Evolutionary conservation across 2,888 invertebrate species (phyloP), one percentile per base, ranked within the genome.

Genomic region (Monochamus alternatus): DNA sequence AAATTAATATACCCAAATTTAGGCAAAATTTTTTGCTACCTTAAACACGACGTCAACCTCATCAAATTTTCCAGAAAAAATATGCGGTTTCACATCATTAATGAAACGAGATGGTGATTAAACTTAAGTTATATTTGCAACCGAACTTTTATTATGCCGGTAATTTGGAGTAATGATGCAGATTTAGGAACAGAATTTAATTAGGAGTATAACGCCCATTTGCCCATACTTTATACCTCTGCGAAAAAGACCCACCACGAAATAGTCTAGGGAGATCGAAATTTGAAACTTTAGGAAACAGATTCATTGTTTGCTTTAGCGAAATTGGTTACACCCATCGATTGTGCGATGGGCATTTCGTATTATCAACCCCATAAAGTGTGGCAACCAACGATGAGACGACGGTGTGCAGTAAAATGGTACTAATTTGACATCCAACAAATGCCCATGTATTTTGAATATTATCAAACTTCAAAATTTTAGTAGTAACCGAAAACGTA

Each of bases 291-390:
- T 22, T 30, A 22, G 44, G 30, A 43, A 69, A 55, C 74, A 70
- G 76, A 76, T 73, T 64, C 67, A 74, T 31, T 78, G 78, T 78
- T 78, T 76, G 76, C 76, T 76, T 76, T 76, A 73, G 70, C 70
- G 70, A 74, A 78, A 78, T 78, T 76, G 74, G 78, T 78, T 78
- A 76, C 78, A 72, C 78, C 78, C 78, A 58, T 38, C 38, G 55
- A 52, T 10, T 31, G 22, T 51, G 58, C 8, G 68, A 58, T 43
- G 38, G 9, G 68, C 14, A 55, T 52, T 14, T 59, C 58, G 22
- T 55, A 9, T 22, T 22, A 22, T 51, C 58, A 38, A 43, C 59
- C 68, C 43, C 58, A 38, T 68, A 55, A 68, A 68, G 58, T 68
- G 68, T n/a, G 58, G 68, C 30, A 43, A 58, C n/a, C 55, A 68